Conservation (phyloP, 2,888 invertebrate species). For the Rhagonycha lutea region DNA sequence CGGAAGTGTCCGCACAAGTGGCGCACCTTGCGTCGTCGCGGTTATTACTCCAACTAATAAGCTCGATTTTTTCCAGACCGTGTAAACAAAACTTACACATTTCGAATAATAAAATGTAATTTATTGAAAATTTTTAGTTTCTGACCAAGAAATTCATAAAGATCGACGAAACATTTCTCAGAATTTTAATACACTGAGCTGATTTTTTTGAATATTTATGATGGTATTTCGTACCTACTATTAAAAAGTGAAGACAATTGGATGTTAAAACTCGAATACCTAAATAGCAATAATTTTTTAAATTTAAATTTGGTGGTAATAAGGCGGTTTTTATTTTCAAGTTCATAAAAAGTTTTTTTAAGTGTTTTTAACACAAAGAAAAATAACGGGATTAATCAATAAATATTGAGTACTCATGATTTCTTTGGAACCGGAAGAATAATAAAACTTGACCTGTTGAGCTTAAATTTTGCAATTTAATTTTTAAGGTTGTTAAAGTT, state of each 20-base stretch:
- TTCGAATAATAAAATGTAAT: not conserved
- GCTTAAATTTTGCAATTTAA: not conserved
- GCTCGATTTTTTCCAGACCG: constrained; percentile 1
- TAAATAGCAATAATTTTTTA: not conserved
- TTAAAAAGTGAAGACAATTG: not conserved
- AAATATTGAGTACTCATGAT: not conserved
- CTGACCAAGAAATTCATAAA: not conserved
- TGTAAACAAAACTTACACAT: not conserved
- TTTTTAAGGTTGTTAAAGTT: not conserved
- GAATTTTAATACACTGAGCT: not conserved
- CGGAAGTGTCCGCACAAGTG: constrained; percentile 28
- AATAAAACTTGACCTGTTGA: constrained; percentile 2
- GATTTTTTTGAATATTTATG: not conserved
- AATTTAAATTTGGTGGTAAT: not conserved
- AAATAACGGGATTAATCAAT: not conserved
- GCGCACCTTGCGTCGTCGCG: constrained; percentile 30
- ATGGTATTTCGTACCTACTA: not conserved
- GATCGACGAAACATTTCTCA: not conserved
- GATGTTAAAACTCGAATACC: not conserved
- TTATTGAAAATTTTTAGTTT: not conserved
- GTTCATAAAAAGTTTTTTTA: constrained; percentile 1
- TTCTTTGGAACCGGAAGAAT: not conserved
- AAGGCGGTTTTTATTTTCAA: not conserved
- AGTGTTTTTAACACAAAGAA: constrained; percentile 5
- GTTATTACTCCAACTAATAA: constrained; percentile 28